These are phyloP conservation scores for Rhyacophila evoluta DNA, from an alignment of 2,888 invertebrate genomes.

Conservation along the genomic window DNA sequence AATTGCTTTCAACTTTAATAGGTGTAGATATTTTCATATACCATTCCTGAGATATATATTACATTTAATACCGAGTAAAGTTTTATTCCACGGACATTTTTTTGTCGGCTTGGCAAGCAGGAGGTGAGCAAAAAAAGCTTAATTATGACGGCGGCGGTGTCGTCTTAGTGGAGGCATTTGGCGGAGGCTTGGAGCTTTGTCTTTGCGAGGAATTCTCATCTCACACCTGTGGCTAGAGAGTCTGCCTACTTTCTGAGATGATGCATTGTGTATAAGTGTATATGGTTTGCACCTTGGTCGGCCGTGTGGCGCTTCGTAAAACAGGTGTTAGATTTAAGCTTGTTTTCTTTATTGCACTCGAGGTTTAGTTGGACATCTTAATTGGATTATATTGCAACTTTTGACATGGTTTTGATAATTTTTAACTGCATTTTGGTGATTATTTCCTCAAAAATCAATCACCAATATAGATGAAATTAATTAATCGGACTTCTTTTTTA, in stretches of 20 bases:
- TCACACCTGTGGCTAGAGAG: conserved; percentile 41
- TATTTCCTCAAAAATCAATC: too few species aligned
- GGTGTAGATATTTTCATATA: too few species aligned
- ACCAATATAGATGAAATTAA: too few species aligned
- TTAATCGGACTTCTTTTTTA: too few species aligned
- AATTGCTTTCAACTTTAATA: too few species aligned
- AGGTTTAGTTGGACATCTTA: background rate
- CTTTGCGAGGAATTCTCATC: conserved; percentile 33
- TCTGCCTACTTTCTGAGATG: background rate
- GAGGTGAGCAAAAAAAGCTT: conserved; percentile 18
- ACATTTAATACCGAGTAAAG: background rate
- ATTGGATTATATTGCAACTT: too few species aligned
- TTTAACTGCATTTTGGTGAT: too few species aligned
- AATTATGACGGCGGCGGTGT: conserved; percentile 6
- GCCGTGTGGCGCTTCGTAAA: background rate
- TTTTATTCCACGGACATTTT: background rate
- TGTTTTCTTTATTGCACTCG: background rate
- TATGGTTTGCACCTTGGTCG: conserved; percentile 5
- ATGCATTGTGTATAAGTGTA: conserved; percentile 3
- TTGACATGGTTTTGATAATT: too few species aligned
- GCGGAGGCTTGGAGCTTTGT: background rate
- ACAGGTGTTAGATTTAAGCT: background rate
- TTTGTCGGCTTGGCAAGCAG: background rate
- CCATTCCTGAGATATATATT: too few species aligned
- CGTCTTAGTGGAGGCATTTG: conserved; percentile 10